phyloP scores from a whole-genome alignment of 2,113 vertebrate species.

The Oreochromis spilurus region DNA sequence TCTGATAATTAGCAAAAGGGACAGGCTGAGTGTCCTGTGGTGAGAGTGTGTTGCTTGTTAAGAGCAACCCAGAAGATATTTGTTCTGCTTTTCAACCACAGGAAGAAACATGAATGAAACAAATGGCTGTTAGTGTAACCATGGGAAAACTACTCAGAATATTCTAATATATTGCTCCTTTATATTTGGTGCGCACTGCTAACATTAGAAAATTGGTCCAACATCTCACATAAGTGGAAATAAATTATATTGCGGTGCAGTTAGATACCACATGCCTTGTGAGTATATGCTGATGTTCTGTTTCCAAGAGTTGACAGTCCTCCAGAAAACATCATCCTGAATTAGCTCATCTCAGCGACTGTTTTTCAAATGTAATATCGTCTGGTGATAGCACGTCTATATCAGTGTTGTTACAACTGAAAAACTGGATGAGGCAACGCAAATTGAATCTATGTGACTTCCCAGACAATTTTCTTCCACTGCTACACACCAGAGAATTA shows the following conservation, averaged over 20 bases:
- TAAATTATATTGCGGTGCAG: background rate
- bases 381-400: background rate
- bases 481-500: background rate
- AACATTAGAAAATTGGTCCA: background rate
- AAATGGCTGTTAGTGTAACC: constrained; percentile 1
- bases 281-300: background rate
- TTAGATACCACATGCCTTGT: background rate
- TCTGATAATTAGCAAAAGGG: constrained; percentile 53
- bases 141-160: background rate
- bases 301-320: background rate
- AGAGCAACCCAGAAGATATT: constrained; percentile 15
- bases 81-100: background rate
- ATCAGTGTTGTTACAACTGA: background rate
- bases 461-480: background rate
- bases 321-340: background rate
- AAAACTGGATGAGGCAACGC: background rate
- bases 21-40: constrained; percentile 52
- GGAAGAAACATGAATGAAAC: constrained; percentile 1
- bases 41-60: constrained; percentile 65
- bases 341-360: background rate
- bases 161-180: background rate
- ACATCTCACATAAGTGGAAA: background rate
- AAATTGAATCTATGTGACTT: background rate
- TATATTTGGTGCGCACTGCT: background rate
- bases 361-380: background rate